A percentile compares a stretch with the other conserved stretches of the same genome.
Conservation (phyloP, 2,888 invertebrate genomes). For the Xestia sexstrigata region DNA sequence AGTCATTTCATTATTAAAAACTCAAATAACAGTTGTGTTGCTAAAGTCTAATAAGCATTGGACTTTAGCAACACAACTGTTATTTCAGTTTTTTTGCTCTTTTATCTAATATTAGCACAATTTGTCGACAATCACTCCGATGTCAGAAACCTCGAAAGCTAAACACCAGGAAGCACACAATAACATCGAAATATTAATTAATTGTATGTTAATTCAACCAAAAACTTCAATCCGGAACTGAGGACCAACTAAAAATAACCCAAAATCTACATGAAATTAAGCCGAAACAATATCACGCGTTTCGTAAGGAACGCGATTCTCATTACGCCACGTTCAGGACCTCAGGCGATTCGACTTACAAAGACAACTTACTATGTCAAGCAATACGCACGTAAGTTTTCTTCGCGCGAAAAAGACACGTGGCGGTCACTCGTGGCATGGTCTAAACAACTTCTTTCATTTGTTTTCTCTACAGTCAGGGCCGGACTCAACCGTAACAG, state of each 20-base stretch:
- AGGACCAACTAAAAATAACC: slow-evolving; percentile 19
- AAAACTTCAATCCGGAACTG: slow-evolving; percentile 1
- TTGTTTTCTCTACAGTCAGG: no score
- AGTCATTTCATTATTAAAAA: no score
- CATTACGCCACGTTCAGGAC: slow-evolving; percentile 4
- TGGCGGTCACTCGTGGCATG: not conserved
- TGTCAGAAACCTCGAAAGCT: not conserved
- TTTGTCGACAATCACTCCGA: not conserved
- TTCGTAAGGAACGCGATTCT: slow-evolving; percentile 48
- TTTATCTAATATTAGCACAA: no score
- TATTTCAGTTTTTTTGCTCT: no score
- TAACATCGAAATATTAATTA: not conserved
- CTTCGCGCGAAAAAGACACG: not conserved
- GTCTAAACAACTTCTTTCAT: no score
- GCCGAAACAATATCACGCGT: slow-evolving; percentile 42
- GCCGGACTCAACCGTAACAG: no score
- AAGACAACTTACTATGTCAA: not conserved
- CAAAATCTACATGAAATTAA: slow-evolving; percentile 36
- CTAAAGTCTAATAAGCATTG: no score
- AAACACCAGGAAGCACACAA: not conserved
- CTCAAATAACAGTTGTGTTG: no score
- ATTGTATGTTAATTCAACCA: not conserved
- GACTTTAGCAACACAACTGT: not conserved
- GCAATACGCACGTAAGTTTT: not conserved
- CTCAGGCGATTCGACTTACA: not conserved